Conservation (phyloP, 2,888 invertebrate species). For the Cephus pulcher region DNA sequence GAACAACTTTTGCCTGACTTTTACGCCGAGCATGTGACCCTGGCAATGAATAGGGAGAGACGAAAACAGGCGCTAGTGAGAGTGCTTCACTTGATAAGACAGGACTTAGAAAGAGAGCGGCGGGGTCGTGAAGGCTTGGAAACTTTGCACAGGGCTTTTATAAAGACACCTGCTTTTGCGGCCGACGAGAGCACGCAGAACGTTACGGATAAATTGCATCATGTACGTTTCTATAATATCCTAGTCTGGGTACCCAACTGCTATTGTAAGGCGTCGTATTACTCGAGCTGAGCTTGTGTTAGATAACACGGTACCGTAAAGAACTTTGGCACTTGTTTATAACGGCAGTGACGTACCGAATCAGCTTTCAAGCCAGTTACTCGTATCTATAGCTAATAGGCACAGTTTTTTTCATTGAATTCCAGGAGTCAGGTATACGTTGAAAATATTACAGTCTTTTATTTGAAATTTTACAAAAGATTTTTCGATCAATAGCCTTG, state of each 20-base stretch:
- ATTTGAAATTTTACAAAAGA: not conserved
- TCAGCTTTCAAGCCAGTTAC: not conserved
- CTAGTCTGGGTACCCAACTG: not conserved
- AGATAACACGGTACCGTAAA: not conserved
- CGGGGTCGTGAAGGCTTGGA: slow-evolving; percentile 91
- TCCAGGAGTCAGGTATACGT: not conserved
- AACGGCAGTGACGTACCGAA: not conserved
- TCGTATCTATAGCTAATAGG: not conserved
- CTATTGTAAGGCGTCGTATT: not conserved
- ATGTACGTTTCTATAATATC: slow-evolving; percentile 72
- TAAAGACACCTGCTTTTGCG: slow-evolving; percentile 87
- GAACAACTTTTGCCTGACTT: slow-evolving; percentile 94
- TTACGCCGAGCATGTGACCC: slow-evolving; percentile 93
- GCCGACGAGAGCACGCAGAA: slow-evolving; percentile 91
- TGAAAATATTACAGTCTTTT: not conserved
- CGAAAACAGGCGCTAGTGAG: slow-evolving; percentile 87
- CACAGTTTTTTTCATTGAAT: not conserved
- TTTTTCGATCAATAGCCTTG: not conserved
- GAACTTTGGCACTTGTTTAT: not conserved
- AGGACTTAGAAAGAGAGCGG: slow-evolving; percentile 89
- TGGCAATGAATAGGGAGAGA: slow-evolving; percentile 92
- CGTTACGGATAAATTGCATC: slow-evolving; percentile 91
- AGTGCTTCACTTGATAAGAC: slow-evolving; percentile 85
- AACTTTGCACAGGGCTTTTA: slow-evolving; percentile 88
- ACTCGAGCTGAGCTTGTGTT: not conserved